Evolutionary conservation across 2,113 vertebrate species (phyloP).

Genomic region (Mustelus asterias): DNA sequence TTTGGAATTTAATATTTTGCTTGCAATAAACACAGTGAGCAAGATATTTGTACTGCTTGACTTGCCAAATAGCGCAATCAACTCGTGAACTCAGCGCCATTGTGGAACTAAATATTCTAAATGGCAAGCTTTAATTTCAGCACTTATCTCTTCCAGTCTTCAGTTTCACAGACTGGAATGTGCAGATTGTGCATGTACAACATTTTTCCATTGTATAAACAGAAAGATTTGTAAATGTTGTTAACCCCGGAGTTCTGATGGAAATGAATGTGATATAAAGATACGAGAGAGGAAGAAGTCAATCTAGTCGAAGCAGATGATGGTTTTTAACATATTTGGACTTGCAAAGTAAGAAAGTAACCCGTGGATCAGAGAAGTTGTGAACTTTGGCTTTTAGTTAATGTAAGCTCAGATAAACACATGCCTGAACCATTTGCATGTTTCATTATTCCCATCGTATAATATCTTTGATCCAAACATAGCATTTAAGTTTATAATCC

Average conservation of each 20-base stretch:
- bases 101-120: not conserved
- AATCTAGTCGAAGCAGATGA: not conserved
- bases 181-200: not conserved
- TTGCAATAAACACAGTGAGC: not conserved
- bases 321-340: constrained; percentile 2
- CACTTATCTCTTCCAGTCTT: not conserved
- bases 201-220: not conserved
- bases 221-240: not conserved
- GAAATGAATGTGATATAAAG: not conserved
- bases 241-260: not conserved
- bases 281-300: not conserved
- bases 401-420: not conserved
- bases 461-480: not conserved
- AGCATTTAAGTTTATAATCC: not conserved
- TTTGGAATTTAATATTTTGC: constrained; percentile 1
- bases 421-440: not conserved
- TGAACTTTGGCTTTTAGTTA: not conserved
- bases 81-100: not conserved
- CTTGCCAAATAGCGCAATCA: not conserved
- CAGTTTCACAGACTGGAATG: not conserved
- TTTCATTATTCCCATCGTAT: not conserved
- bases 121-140: not conserved
- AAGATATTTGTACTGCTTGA: not conserved
- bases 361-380: not conserved
- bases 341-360: not conserved